Percentiles rank a stretch among this genome's conserved stretches.
Conservation (phyloP, 2,888 invertebrate genomes). For the Philonicus albiceps region DNA sequence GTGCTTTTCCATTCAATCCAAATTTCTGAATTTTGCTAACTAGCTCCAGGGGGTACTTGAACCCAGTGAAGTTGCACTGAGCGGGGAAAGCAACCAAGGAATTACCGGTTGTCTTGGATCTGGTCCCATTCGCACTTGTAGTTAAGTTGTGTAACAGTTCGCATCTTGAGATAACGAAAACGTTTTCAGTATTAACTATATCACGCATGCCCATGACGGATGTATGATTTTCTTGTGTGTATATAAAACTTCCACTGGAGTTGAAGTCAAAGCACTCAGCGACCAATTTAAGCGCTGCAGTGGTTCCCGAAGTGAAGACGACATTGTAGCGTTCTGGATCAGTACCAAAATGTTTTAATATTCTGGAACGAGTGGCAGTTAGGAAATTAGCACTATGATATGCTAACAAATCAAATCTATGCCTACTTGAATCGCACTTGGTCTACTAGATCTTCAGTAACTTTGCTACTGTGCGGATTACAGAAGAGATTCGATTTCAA, state of each 20-base stretch:
- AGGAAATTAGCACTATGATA: neutral
- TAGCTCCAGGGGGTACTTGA: slow-evolving; percentile 83
- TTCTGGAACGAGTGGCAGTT: slow-evolving; percentile 65
- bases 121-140: slow-evolving; percentile 44
- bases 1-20: slow-evolving; percentile 63
- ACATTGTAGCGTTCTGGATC: slow-evolving; percentile 81
- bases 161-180: slow-evolving; percentile 68
- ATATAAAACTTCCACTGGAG: slow-evolving; percentile 72
- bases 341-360: slow-evolving; percentile 87
- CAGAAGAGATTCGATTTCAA: slow-evolving; percentile 78
- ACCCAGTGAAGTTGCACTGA: slow-evolving; percentile 94
- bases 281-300: slow-evolving; percentile 82
- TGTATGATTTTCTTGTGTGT: slow-evolving; percentile 92
- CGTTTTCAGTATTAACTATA: slow-evolving; percentile 69
- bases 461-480: slow-evolving; percentile 90
- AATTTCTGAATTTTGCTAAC: slow-evolving; percentile 71
- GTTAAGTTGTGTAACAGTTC: slow-evolving; percentile 65
- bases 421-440: slow-evolving; percentile 77
- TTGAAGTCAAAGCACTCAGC: slow-evolving; percentile 80
- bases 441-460: slow-evolving; percentile 85
- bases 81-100: slow-evolving; percentile 87
- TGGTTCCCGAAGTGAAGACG: slow-evolving; percentile 95
- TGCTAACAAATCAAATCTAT: neutral
- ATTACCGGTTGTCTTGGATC: slow-evolving; percentile 55
- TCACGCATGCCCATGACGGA: slow-evolving; percentile 94